Base-by-base conservation (phyloP, 2,113 vertebrate species). In the Gnathonemus echidnorhynchus region DNA sequence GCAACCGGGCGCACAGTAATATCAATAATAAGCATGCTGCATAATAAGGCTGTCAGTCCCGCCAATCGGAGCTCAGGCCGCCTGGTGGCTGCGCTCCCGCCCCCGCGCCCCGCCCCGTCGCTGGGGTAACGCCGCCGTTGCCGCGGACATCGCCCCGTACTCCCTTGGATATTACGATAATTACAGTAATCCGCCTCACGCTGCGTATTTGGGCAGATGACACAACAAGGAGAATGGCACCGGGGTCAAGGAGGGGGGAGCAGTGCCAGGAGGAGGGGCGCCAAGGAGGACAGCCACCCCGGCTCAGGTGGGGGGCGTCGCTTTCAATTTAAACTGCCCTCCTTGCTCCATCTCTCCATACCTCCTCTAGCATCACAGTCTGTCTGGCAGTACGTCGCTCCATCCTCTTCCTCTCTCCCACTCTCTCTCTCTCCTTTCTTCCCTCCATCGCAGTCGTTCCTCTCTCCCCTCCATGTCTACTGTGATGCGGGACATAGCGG, bases 21-120 rank as follows among this genome's bases (percentile, higher is more conserved):
- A 99, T 99, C 98, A 99, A 99, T 99, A 99, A 99, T 98, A 99
- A 99, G 98, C 97, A 97, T 94, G 93, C 96, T 95, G 97, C 97
- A 99, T 99, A 99, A 99, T 99, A 98, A 98, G 98, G 97, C 98
- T 99, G 98, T 98, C 98, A 98, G 97, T 99, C 97, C 97, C 96
- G 96, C 96, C 97, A 97, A 98, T 98, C 97, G 97, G 97, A 96
- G 96, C 95, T 95, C 96, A 93, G 70, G 70, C 11, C 35, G 31
- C 31, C 31, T 19, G 27, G 11, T 17, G 31, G 15, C 13, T 6
- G 70, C 13, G 31, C 35, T 5, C 21, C 70, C 70, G 15, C 70
- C 35, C 35, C 95, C 96, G 96, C 96, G 97, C 39, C 80, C 80
- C 97, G 96, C 91, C 48, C 35, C 89, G 89, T 94, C 95, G 87